Percentiles rank a stretch among this genome's conserved stretches.
Evolutionary conservation across 2,797 vertebrate species (phyloP).

Genomic region (Danio choprae): DNA sequence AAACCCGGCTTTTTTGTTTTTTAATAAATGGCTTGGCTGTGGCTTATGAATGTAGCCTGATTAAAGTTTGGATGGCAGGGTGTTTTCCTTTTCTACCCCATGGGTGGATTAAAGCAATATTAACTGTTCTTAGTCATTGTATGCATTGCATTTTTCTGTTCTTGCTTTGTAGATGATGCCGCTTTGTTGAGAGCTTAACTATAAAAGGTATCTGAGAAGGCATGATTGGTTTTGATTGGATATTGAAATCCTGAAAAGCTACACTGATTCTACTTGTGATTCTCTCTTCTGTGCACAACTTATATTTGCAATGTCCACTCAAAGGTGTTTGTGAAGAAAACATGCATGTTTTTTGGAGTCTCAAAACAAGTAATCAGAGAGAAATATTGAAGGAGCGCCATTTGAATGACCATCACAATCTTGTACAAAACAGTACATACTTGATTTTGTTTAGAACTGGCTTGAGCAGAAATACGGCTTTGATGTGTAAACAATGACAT

Average conservation of each 20-base stretch:
- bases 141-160: background rate
- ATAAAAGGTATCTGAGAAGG: conserved; percentile 24
- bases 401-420: conserved; percentile 11
- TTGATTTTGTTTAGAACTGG: background rate
- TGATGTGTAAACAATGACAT: conserved; percentile 48
- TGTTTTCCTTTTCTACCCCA: background rate
- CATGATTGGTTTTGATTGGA: conserved; percentile 42
- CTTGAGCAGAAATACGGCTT: conserved; percentile 12
- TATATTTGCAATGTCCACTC: conserved; percentile 5
- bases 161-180: background rate
- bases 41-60: conserved; percentile 44
- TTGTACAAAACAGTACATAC: background rate
- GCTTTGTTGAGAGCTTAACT: background rate
- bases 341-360: conserved; percentile 3
- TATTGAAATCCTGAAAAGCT: conserved; percentile 26
- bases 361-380: background rate
- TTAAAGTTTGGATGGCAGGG: conserved; percentile 10
- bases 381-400: background rate
- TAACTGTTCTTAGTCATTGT: conserved; percentile 31
- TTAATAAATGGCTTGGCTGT: conserved; percentile 38
- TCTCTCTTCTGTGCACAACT: background rate
- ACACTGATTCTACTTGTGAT: conserved; percentile 9
- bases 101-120: conserved; percentile 33
- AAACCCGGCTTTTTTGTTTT: conserved; percentile 25
- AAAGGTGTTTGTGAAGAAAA: conserved; percentile 14